phyloP scores from a whole-genome alignment of 2,797 vertebrate genomes.

The Iguana delicatissima region DNA sequence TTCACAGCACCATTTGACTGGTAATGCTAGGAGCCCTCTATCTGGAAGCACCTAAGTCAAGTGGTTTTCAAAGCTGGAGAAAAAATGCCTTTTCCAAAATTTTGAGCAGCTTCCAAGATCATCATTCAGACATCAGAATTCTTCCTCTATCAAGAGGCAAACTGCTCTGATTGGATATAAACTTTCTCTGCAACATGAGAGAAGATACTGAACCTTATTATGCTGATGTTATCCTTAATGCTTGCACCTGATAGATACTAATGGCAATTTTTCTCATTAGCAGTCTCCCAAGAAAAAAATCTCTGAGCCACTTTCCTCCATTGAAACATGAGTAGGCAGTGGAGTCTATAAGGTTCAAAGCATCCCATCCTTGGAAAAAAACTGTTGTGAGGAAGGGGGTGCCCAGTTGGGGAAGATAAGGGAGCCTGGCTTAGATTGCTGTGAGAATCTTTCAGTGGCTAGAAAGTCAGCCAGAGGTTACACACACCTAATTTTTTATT shows the following conservation, averaged over 20 bases:
- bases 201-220: neutral
- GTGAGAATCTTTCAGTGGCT: neutral
- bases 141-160: neutral
- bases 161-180: neutral
- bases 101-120: neutral
- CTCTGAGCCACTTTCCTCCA: neutral
- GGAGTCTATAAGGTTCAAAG: neutral
- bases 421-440: neutral
- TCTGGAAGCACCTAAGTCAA: neutral
- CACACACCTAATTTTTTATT: neutral
- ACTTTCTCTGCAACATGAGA: neutral
- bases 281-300: neutral
- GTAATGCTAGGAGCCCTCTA: neutral
- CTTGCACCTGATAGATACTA: neutral
- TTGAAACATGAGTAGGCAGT: no score
- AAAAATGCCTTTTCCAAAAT: neutral
- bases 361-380: neutral
- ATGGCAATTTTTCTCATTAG: neutral
- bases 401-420: no score
- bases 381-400: neutral
- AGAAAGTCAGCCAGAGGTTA: neutral
- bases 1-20: neutral
- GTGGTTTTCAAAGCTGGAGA: neutral
- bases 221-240: neutral
- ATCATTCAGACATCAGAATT: neutral